phyloP scores from a whole-genome alignment of 2,113 vertebrate species.

The Kryptolebias marmoratus region DNA sequence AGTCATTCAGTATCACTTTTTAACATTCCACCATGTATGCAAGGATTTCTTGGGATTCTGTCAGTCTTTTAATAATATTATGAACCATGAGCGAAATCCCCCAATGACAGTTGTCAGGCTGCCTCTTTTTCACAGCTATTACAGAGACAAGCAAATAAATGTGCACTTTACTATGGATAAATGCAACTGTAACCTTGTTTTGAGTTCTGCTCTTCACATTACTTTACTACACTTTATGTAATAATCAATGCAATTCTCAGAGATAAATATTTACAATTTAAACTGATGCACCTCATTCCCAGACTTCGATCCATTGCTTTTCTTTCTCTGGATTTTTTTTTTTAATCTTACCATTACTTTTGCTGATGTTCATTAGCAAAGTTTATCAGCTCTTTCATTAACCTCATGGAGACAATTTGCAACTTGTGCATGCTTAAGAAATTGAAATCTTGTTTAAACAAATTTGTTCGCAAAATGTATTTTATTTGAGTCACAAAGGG shows the following conservation, averaged over 20 bases:
- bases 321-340: neutral
- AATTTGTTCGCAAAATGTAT: neutral
- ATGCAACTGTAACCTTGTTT: neutral
- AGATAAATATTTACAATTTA: neutral
- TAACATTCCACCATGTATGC: neutral
- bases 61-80: neutral
- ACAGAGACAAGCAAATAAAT: neutral
- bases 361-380: slow-evolving; percentile 45
- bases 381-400: slow-evolving; percentile 55
- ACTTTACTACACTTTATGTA: neutral
- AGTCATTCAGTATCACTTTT: neutral
- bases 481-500: neutral
- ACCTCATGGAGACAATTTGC: too few species aligned
- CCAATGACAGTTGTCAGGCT: neutral
- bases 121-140: neutral
- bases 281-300: neutral
- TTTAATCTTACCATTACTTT: too few species aligned
- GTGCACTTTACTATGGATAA: neutral
- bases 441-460: too few species aligned
- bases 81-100: rapidly evolving
- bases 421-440: slow-evolving; percentile 68
- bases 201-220: neutral
- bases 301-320: neutral
- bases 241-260: neutral
- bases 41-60: neutral